Evolutionary conservation across 2,113 vertebrate species (phyloP).

Genomic region (Chaetorhynchus papuensis): DNA sequence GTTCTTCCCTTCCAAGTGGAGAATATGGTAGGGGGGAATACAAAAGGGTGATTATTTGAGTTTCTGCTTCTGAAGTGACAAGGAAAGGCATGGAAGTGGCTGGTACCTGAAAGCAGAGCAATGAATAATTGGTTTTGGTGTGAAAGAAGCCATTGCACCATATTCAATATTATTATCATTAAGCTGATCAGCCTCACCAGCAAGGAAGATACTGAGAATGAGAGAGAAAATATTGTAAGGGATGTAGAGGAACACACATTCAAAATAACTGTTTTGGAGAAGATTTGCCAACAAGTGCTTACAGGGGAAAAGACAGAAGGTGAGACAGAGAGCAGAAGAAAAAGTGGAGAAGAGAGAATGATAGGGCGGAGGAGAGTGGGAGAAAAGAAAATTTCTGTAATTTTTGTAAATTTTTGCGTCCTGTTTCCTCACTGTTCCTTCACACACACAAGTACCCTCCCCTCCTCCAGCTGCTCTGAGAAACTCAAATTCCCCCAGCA

Average conservation of each 20-base stretch:
- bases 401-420: neutral
- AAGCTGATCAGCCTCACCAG: neutral
- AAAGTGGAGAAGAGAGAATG: neutral
- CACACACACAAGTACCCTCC: neutral
- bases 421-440: neutral
- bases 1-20: neutral
- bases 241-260: neutral
- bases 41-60: neutral
- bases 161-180: constrained; percentile 6
- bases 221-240: constrained; percentile 4
- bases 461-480: neutral
- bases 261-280: constrained; percentile 9
- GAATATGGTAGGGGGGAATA: neutral
- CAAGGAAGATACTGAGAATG: neutral
- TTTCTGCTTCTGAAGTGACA: neutral
- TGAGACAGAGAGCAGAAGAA: neutral
- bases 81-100: neutral
- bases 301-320: constrained; percentile 10
- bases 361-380: neutral
- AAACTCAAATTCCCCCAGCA: neutral
- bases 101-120: neutral
- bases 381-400: neutral
- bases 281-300: neutral
- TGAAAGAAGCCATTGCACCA: neutral
- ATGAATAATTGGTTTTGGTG: neutral